Base-by-base conservation (phyloP, 2,113 vertebrate genomes). In the Vulpes ferrilata region DNA sequence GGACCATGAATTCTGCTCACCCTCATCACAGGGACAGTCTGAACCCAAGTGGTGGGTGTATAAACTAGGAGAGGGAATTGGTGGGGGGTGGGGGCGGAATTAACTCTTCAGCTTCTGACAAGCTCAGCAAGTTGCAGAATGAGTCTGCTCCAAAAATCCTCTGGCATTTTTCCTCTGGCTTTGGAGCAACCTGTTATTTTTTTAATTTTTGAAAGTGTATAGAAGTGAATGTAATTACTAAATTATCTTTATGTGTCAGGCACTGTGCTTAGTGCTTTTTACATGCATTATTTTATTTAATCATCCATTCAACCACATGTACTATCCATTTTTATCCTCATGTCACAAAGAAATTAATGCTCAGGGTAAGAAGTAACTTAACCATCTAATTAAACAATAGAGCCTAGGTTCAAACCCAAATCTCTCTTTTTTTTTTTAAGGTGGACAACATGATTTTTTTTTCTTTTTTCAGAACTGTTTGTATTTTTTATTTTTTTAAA, bases 341-440 rank as follows among this genome's bases (percentile, higher is more conserved):
- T 48, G 94, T 88, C 82, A 78, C 60, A 81, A 85, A 93, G 32
- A 96, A 80, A 93, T 35, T 25, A 32, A 93, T 96, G 83, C 35
- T 85, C 55, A 78, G 48, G 94, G 43, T 80, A 90, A 94, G 43
- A 88, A 78, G 51, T 23, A 93, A 65, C 3, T 82, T 91, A 82
- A 43, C 35, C 25, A 32, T 38, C 90, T 65, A 65, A 60, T 83
- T 94, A 81, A 87, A 88, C 82, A 88, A 76, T 82, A 27, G 3
- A 59, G 32, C 32, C 67, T 35, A 64, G 67, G 67, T 69, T 10
- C 32, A 69, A 86, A 13, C 38, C 43, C 19, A 97, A 43, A 59
- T 76, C 20, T 35, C 35, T 35, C 35, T 55, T 43, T 43, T 43
- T 43, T 43, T 43, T 43, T 43, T 43, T 43, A 43, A 43, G 43